These are phyloP conservation scores for Tridacna crocea DNA, from an alignment of 2,888 invertebrate genomes.

Conservation along the genomic window DNA sequence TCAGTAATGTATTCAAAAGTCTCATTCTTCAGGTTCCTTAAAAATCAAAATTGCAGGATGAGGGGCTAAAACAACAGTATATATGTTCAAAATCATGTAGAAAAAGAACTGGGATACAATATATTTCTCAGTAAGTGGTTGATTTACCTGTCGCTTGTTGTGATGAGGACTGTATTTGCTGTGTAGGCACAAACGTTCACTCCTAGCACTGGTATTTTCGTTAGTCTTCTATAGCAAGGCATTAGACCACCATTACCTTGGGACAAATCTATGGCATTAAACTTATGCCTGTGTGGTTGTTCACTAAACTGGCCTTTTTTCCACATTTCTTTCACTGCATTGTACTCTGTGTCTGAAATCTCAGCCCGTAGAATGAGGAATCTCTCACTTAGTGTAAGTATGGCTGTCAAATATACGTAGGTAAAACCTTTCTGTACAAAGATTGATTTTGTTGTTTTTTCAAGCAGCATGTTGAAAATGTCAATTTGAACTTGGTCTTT, in stretches of 20 bases:
- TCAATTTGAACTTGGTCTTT: constrained; percentile 59
- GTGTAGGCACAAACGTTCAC: constrained; percentile 58
- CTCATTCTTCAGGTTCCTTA: not conserved
- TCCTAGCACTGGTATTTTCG: constrained; percentile 76
- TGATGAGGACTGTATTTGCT: constrained; percentile 72
- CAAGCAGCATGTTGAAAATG: constrained; percentile 62
- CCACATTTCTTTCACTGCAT: constrained; percentile 70
- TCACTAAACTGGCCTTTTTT: constrained; percentile 64
- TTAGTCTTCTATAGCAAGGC: constrained; percentile 70
- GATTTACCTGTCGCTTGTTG: constrained; percentile 43
- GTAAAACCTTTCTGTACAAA: constrained; percentile 63
- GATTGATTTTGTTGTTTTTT: constrained; percentile 62
- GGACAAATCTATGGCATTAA: constrained; percentile 72
- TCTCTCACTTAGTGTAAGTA: constrained; percentile 65
- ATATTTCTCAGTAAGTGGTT: no score
- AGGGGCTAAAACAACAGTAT: no score
- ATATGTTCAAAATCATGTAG: no score
- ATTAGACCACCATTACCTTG: constrained; percentile 67
- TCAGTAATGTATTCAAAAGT: not conserved
- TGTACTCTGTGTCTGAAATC: constrained; percentile 69
- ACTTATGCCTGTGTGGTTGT: constrained; percentile 71
- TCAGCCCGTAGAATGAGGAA: constrained; percentile 68
- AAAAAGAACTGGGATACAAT: no score
- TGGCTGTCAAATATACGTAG: constrained; percentile 61
- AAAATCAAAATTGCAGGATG: no score